Conservation (phyloP, 2,797 vertebrate species). For the Holocentrus rufus region DNA sequence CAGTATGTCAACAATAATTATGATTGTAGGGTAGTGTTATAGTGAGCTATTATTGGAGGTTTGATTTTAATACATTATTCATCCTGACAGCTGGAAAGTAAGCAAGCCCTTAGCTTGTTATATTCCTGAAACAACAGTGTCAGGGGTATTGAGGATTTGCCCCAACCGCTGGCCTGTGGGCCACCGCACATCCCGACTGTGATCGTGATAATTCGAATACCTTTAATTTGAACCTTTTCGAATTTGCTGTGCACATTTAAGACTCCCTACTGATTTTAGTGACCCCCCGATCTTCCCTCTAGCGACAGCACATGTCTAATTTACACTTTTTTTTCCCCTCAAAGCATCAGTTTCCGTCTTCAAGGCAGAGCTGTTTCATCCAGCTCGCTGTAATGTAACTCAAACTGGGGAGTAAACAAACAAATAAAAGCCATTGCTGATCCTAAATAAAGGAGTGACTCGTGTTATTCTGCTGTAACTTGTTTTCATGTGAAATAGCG, state of each 20-base stretch:
- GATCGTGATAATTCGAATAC: no score
- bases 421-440: conserved; percentile 37
- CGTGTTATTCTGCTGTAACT: conserved; percentile 1
- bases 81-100: not conserved
- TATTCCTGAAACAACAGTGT: not conserved
- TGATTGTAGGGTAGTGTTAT: not conserved
- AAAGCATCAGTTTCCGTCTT: conserved; percentile 16
- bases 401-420: conserved; percentile 35
- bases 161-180: no score
- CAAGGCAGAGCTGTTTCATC: conserved; percentile 26
- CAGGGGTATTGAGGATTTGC: no score
- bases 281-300: no score
- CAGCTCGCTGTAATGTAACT: conserved; percentile 26
- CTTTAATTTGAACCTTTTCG: no score
- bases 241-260: no score
- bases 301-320: no score
- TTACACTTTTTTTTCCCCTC: not conserved
- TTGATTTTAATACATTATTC: not conserved
- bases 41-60: not conserved
- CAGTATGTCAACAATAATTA: no score
- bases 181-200: no score
- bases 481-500: conserved; percentile 26
- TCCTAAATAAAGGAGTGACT: conserved; percentile 27
- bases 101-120: conserved; percentile 7
- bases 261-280: no score